Conservation (phyloP, 2,888 invertebrate genomes). For the Timema cristinae region DNA sequence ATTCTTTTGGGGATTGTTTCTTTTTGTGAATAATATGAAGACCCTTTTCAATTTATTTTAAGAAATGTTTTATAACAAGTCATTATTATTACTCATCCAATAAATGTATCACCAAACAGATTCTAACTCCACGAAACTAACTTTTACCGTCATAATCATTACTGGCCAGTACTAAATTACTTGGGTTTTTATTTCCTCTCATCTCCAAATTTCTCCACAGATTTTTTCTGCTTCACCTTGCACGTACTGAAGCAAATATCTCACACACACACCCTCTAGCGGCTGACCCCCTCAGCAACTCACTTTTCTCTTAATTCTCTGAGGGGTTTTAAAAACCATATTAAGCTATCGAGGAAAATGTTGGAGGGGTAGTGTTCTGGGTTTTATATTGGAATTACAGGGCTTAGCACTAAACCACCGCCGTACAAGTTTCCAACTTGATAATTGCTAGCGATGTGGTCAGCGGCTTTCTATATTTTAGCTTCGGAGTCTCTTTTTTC, state of each 20-base stretch:
- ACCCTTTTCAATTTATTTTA: too few relatives aligned
- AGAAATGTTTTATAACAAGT: too few relatives aligned
- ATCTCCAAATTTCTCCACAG: background rate
- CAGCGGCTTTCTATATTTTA: background rate
- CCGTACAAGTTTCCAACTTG: constrained; percentile 6
- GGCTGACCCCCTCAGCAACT: background rate
- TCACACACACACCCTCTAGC: background rate
- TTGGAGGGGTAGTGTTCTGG: constrained; percentile 4
- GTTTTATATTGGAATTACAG: constrained; percentile 15
- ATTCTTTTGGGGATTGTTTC: too few relatives aligned
- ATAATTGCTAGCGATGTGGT: constrained; percentile 6
- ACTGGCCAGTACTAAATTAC: constrained; percentile 13
- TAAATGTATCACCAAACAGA: too few relatives aligned
- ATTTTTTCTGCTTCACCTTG: background rate
- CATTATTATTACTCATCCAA: too few relatives aligned
- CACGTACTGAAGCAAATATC: constrained; percentile 12
- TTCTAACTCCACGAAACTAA: too few relatives aligned
- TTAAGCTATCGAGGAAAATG: constrained; percentile 15
- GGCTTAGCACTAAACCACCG: constrained; percentile 8
- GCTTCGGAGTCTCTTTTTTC: background rate
- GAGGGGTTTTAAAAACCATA: constrained; percentile 15
- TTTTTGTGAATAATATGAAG: too few relatives aligned
- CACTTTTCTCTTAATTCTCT: constrained; percentile 11
- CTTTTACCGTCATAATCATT: background rate
- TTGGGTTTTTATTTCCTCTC: constrained; percentile 4